phyloP scores from a whole-genome alignment of 1,140 invertebrate species.

The Wasmannia auropunctata region DNA sequence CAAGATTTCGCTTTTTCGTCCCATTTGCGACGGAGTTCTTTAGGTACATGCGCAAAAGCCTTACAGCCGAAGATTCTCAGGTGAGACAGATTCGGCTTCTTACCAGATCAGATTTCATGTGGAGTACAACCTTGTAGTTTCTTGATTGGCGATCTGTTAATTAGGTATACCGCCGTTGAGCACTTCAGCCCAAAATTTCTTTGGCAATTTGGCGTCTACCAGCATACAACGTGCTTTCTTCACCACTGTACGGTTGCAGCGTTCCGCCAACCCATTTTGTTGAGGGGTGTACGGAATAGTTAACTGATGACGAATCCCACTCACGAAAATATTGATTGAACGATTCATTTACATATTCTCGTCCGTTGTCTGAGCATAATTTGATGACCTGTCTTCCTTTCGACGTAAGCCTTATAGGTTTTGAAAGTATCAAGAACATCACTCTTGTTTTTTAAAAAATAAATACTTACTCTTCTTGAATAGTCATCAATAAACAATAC shows the following conservation, averaged over 20 bases:
- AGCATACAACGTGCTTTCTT: constrained; percentile 71
- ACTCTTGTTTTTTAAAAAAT: neutral
- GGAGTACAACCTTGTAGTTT: no score
- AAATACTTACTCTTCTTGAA: neutral
- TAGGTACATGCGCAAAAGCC: no score
- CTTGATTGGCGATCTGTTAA: no score
- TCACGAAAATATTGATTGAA: constrained; percentile 51
- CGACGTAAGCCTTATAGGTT: constrained; percentile 33
- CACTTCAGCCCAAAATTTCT: constrained; percentile 77
- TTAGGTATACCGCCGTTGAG: constrained; percentile 33
- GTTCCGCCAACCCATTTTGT: constrained; percentile 79
- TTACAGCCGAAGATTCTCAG: no score
- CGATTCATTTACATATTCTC: constrained; percentile 50
- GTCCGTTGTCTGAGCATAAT: neutral
- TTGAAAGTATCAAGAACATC: neutral
- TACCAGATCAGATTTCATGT: no score
- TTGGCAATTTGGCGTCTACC: constrained; percentile 33
- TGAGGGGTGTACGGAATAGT: constrained; percentile 76
- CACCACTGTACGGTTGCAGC: constrained; percentile 74
- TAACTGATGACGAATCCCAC: constrained; percentile 64
- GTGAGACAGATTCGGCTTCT: no score
- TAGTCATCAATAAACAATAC: neutral
- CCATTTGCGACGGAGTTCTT: no score
- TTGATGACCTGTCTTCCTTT: constrained; percentile 54
- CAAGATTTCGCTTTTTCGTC: no score